Base-by-base conservation (phyloP, 2,113 vertebrate species). In the Gadus macrocephalus region DNA sequence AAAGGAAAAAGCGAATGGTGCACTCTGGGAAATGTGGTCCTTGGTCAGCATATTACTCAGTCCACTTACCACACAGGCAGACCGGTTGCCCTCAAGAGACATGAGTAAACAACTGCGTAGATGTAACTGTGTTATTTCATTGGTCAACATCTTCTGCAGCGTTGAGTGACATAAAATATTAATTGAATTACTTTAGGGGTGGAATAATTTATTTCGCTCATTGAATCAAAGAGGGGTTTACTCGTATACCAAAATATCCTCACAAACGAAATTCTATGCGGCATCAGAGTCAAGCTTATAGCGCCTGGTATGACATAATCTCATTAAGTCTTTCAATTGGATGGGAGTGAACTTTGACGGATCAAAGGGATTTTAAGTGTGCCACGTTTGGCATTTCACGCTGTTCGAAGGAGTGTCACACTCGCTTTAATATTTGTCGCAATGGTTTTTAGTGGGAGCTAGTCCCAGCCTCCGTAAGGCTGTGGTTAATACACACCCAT, bases 1-100 rank as follows among this genome's bases (percentile, higher is more conserved):
- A 67, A 81, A 69, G 63, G 67, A 81, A 60, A 65, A 68, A 70
- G 71, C 74, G 79, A 27, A 72, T 74, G 71, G 76, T 78, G 81
- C 79, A 80, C 75, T 80, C 58, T 83, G 78, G 77, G 78, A 73
- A 74, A 68, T 28, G 17, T 8, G 53, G 73, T 81, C 65, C 68
- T 72, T 49, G 42, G 5, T 49, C 42, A 49, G 8, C 42, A 14
- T 49, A 49, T 2, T 49, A 12, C 9, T 8, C 42, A 12, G 8
- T 49, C 8, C 42, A 49, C 42, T 49, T 49, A 49, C 42, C 42
- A 49, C 42, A 11, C 42, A 49, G 42, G 74, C 22, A 27, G 1
- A 3, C 42, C 1, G 59, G 63, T 53, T 16, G 49, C 22, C 17
- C 15, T 64, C 28, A 14, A 64, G 17, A 35, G 60, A 64, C 62